Percentiles rank a stretch among this genome's conserved stretches.
These are phyloP conservation scores for Perognathus longimembris DNA, from an alignment of 2,113 vertebrate genomes.

Conservation along the genomic window DNA sequence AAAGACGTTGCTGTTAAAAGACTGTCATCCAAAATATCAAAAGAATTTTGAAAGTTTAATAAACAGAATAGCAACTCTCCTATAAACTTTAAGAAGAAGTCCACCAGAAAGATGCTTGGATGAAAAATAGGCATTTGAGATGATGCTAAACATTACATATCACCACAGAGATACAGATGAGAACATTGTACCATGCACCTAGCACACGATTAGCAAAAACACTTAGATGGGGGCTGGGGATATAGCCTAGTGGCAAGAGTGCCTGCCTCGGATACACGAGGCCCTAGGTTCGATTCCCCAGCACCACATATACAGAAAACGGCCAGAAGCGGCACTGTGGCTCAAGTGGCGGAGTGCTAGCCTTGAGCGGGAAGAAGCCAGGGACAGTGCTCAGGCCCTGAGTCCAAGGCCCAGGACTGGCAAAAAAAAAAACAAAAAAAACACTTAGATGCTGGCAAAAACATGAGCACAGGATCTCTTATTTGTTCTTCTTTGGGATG, in stretches of 20 bases:
- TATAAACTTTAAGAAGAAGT: not conserved
- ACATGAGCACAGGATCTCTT: not conserved
- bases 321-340: too few species aligned
- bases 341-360: too few species aligned
- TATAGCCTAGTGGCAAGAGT: too few species aligned
- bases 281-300: too few species aligned
- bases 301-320: too few species aligned
- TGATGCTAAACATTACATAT: not conserved
- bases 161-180: not conserved
- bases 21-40: not conserved
- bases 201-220: not conserved
- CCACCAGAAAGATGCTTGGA: not conserved
- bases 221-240: too few species aligned
- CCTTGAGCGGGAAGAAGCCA: too few species aligned
- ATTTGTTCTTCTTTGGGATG: not conserved
- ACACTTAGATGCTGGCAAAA: not conserved
- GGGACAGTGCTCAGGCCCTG: too few species aligned
- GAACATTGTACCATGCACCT: not conserved
- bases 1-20: not conserved
- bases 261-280: too few species aligned
- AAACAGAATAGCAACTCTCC: not conserved
- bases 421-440: too few species aligned
- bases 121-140: not conserved
- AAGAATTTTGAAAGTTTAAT: not conserved
- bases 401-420: too few species aligned